Evolutionary conservation across 2,888 invertebrate genomes (phyloP), one percentile per base, ranked within the genome.

Genomic region (Sericinus montela): DNA sequence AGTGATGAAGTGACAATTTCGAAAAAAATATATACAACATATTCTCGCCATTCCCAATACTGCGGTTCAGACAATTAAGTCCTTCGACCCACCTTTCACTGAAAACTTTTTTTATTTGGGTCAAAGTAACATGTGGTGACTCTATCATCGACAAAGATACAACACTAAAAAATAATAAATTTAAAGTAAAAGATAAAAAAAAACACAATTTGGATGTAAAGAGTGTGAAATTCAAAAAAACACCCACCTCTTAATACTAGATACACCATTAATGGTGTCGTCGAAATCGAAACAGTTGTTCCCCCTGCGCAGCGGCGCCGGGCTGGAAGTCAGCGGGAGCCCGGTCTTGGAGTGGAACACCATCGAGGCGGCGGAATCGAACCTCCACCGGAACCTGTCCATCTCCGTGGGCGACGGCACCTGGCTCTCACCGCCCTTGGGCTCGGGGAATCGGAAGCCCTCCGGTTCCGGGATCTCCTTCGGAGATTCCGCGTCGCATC

Each of bases 251-350:
- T 95, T 93, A 59, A 95, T 95, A 34, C 95, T 94, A 47, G 94
- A 93, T 23, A 94, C 93, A 6, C 93, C 93, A 60, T 93, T 93
- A 56, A 96, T 91, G 32, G 93, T 92, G 64, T 94, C 94, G 80
- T 97, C 97, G 67, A 94, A 97, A 71, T 95, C 95, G 74, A 97
- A 96, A 66, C 94, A 92, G 46, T 92, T 92, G 57, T 93, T 93
- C 1, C 95, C 94, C 43, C 94, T 90, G 37, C 95, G 84, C 53
- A 95, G 79, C 0, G 97, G 97, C 1, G 96, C 97, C 0, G 97
- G 97, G 73, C 95, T 96, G 30, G 96, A 96, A 0, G 95, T 95
- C 37, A 96, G 80, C 0, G 96, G 96, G 44, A 96, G 84, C 0
- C 96, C 96, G 10, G 95, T 95, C 61, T 93, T 90, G 23, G 93